A percentile compares a stretch with the other conserved stretches of the same genome.
Conservation (phyloP, 2,888 invertebrate species). For the Drosophila mimetica region DNA sequence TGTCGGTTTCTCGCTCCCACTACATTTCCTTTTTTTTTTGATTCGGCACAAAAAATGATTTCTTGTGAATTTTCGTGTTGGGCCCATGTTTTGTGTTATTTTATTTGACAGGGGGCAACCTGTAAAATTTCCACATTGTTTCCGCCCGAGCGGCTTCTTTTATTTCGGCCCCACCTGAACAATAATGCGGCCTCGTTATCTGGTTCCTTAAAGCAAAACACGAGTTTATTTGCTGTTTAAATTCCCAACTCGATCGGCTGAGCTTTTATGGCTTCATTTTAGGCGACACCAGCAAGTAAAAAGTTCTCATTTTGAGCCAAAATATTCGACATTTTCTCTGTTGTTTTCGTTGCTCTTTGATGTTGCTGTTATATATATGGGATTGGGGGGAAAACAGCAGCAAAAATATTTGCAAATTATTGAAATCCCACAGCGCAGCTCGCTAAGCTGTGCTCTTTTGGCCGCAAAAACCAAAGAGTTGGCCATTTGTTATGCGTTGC, state of each 20-base stretch:
- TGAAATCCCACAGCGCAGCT: slow-evolving; percentile 44
- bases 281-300: slow-evolving; percentile 27
- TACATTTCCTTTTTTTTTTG: slow-evolving; percentile 3
- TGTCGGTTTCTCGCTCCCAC: slow-evolving; percentile 14
- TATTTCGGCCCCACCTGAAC: slow-evolving; percentile 41
- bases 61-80: slow-evolving; percentile 43
- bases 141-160: slow-evolving; percentile 60
- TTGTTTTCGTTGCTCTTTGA: slow-evolving; percentile 57
- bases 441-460: slow-evolving; percentile 25
- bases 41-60: slow-evolving; percentile 41
- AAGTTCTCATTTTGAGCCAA: slow-evolving; percentile 37
- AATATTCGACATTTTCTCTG: slow-evolving; percentile 33
- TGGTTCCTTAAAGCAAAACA: slow-evolving; percentile 25
- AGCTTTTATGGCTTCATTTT: slow-evolving; percentile 26
- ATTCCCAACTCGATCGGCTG: slow-evolving; percentile 4
- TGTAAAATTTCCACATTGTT: slow-evolving; percentile 69
- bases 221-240: slow-evolving; percentile 14
- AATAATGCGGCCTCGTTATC: slow-evolving; percentile 43
- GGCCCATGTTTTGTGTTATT: slow-evolving; percentile 57
- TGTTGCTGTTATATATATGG: slow-evolving; percentile 44
- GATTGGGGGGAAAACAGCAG: slow-evolving; percentile 16
- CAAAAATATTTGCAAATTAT: slow-evolving; percentile 68
- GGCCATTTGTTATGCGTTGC: slow-evolving; percentile 69
- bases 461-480: slow-evolving; percentile 58
- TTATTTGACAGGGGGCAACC: slow-evolving; percentile 59